Conservation (phyloP, 2,113 vertebrate genomes). For the Australoheros scitulus region DNA sequence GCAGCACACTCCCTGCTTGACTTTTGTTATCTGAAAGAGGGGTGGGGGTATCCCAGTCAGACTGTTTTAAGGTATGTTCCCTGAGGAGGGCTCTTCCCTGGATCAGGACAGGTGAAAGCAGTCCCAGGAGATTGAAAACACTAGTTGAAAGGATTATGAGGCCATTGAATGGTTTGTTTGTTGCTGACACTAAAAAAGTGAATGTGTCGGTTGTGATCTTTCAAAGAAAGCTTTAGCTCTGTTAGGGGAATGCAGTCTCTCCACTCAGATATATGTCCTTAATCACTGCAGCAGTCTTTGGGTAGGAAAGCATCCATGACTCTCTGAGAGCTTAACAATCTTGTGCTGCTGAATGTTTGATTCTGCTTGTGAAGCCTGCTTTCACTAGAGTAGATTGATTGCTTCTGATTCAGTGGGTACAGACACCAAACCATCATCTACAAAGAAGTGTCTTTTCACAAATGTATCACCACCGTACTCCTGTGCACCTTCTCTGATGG, state of each 20-base stretch:
- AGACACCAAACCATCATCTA: not conserved
- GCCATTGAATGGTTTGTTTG: not conserved
- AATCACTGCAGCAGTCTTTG: too few species aligned
- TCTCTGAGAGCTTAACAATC: too few species aligned
- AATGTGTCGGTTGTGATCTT: not conserved
- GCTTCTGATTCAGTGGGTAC: not conserved
- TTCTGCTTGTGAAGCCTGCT: too few species aligned
- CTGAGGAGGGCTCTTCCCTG: conserved; percentile 1
- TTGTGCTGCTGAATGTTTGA: too few species aligned
- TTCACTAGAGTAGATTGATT: not conserved
- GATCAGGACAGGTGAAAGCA: conserved; percentile 4
- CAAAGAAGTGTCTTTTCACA: not conserved
- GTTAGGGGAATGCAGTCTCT: not conserved
- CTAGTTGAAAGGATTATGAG: not conserved
- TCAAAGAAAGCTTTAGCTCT: not conserved
- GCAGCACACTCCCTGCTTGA: too few species aligned
- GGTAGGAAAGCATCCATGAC: too few species aligned
- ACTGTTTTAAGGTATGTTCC: not conserved
- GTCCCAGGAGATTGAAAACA: conserved; percentile 1
- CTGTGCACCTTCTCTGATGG: not conserved
- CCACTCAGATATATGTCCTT: not conserved
- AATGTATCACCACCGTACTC: not conserved
- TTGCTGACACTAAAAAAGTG: not conserved
- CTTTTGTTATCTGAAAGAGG: not conserved
- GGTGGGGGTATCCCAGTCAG: not conserved